Evolutionary conservation across 1,140 invertebrate genomes (phyloP), one percentile per base, ranked within the genome.

Genomic region (Drosophila leontia): DNA sequence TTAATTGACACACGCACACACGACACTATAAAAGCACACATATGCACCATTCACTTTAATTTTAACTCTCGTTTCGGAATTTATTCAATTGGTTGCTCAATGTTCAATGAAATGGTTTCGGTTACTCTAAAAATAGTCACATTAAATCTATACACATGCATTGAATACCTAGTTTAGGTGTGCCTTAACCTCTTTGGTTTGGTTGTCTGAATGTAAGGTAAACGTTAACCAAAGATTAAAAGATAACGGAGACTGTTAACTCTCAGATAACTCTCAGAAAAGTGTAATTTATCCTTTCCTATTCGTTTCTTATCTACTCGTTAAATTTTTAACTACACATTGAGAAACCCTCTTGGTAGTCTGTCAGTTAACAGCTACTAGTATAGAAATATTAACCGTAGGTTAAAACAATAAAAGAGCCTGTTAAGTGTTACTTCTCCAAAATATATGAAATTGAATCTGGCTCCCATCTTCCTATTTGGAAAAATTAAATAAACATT

Each of bases 1-100:
- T 68, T 77, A 58, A 67, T 77, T 68, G 55, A 77, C 32, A 55
- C 47, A 41, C 63, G 29, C 63, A 55, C 32, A 68, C 62, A 67
- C 42, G n/a, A 35, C 17, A 34, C 37, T 0, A 58, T 50, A 63
- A 78, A 51, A 70, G 35, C 44, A 71, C 59, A 42, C 35, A 51
- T 3, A 51, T n/a, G 45, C 61, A 48, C n/a, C 17, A 42, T 39
- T 19, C 51, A 64, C 41, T 68, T 65, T 19, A 65, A 19, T 77
- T 62, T 77, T 77, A 67, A 48, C 51, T 75, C 23, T 55, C 19
- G 23, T 68, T 75, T 41, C 44, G 12, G 19, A 59, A 69, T 35
- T 56, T 39, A 39, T 37, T 13, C 9, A 72, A 35, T 72, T 37
- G 67, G 44, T 59, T 72, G 69, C 67, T 15, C 65, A 41, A 58